phyloP scores from a whole-genome alignment of 2,888 invertebrate species.

The Scaptomyza tumidula region DNA sequence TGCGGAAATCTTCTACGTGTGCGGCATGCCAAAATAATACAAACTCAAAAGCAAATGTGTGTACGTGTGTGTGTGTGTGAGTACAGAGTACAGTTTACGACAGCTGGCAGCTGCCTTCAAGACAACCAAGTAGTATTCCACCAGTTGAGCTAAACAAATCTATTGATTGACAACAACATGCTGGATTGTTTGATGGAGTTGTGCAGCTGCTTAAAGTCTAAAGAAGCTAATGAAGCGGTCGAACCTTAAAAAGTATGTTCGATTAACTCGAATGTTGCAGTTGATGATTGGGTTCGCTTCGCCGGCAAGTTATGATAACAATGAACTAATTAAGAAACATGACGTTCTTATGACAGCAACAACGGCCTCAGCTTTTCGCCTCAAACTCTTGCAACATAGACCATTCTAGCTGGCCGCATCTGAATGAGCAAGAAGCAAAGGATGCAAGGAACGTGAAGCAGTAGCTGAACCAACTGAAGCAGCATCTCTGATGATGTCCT shows the following conservation, averaged over 20 bases:
- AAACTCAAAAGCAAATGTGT: background rate
- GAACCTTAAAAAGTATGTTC: background rate
- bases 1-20: conserved; percentile 80
- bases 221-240: conserved; percentile 62
- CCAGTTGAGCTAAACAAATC: conserved; percentile 45
- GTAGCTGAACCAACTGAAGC: conserved; percentile 26
- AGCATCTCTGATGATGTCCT: conserved; percentile 69
- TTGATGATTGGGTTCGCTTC: background rate
- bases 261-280: conserved; percentile 20
- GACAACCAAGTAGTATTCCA: conserved; percentile 23
- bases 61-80: conserved; percentile 6
- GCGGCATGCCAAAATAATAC: conserved; percentile 67
- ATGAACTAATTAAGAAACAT: conserved; percentile 80
- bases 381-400: background rate
- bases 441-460: background rate
- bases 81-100: background rate
- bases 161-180: conserved; percentile 14
- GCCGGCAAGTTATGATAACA: conserved; percentile 73
- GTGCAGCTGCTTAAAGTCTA: too few relatives aligned
- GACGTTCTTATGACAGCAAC: conserved; percentile 71
- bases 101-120: conserved; percentile 6
- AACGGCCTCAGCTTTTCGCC: background rate
- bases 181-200: too few relatives aligned
- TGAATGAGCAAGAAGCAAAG: too few relatives aligned
- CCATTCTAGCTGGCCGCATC: conserved; percentile 6